Percentiles rank a stretch among this genome's conserved stretches.
These are phyloP conservation scores for Leucoptera coffeella DNA, from an alignment of 2,888 invertebrate species.

Conservation along the genomic window DNA sequence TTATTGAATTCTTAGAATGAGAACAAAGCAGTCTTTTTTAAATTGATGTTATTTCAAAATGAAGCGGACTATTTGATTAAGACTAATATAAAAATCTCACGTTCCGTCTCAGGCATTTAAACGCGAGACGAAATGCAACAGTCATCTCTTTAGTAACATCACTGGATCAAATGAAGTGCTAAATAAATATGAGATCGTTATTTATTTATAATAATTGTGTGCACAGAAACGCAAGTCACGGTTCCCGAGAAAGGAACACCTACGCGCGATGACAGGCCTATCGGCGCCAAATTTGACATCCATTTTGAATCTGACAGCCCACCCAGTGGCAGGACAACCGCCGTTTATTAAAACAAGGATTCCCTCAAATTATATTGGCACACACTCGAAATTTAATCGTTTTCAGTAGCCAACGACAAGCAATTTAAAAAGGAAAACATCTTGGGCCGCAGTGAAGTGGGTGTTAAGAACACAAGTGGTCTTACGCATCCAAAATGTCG, in stretches of 20 bases:
- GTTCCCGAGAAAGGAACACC: constrained; percentile 43
- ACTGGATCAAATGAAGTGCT: constrained; percentile 43
- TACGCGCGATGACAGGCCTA: constrained; percentile 15
- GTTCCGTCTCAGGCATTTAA: too few species aligned
- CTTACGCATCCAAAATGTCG: constrained; percentile 31
- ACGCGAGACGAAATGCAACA: too few species aligned
- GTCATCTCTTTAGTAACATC: too few species aligned
- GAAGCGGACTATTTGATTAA: too few species aligned
- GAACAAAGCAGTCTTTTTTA: too few species aligned
- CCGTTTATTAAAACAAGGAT: constrained; percentile 4
- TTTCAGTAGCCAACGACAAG: too few species aligned
- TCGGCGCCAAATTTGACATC: constrained; percentile 43
- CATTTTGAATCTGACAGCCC: constrained; percentile 33
- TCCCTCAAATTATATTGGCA: too few species aligned
- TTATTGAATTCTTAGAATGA: too few species aligned
- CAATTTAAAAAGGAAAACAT: constrained; percentile 7
- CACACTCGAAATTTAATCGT: too few species aligned
- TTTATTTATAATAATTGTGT: constrained; percentile 46
- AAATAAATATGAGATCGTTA: constrained; percentile 37
- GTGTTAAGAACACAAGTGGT: too few species aligned
- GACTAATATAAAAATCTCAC: too few species aligned
- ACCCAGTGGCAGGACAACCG: constrained; percentile 29
- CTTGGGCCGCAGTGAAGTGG: constrained; percentile 15
- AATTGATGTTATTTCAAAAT: too few species aligned
- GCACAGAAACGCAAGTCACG: constrained; percentile 27